Conservation (phyloP, 2,797 vertebrate genomes). For the Falco columbarius region DNA sequence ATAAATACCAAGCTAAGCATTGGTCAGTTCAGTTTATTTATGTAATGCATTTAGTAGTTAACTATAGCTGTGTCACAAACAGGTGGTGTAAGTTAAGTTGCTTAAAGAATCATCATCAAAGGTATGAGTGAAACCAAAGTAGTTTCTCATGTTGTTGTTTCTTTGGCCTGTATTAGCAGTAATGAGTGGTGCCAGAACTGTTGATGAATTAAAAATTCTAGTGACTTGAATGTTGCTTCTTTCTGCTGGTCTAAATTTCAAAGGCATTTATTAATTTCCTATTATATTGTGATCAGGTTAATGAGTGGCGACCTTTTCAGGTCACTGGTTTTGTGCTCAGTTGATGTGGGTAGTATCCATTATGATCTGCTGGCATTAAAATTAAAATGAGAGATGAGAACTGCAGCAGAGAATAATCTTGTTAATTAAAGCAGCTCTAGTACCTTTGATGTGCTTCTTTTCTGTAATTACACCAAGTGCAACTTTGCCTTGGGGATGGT, state of each 20-base stretch:
- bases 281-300: background rate
- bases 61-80: background rate
- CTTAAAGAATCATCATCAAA: no score
- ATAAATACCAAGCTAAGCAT: background rate
- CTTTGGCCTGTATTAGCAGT: background rate
- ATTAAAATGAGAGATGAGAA: background rate
- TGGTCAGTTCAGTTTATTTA: background rate
- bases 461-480: conserved; percentile 36
- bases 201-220: background rate
- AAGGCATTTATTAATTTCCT: background rate
- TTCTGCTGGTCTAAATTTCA: background rate
- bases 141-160: background rate
- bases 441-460: conserved; percentile 19
- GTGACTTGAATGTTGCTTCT: background rate
- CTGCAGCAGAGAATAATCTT: background rate
- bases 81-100: no score
- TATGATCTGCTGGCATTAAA: background rate
- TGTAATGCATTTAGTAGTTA: background rate
- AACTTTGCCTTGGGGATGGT: background rate
- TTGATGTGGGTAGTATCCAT: background rate
- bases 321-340: background rate
- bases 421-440: conserved; percentile 24
- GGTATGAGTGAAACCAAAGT: background rate
- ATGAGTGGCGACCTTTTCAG: conserved; percentile 16
- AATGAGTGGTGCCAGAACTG: background rate